phyloP scores from a whole-genome alignment of 1,140 invertebrate species.

The Drosophila kohkoa region DNA sequence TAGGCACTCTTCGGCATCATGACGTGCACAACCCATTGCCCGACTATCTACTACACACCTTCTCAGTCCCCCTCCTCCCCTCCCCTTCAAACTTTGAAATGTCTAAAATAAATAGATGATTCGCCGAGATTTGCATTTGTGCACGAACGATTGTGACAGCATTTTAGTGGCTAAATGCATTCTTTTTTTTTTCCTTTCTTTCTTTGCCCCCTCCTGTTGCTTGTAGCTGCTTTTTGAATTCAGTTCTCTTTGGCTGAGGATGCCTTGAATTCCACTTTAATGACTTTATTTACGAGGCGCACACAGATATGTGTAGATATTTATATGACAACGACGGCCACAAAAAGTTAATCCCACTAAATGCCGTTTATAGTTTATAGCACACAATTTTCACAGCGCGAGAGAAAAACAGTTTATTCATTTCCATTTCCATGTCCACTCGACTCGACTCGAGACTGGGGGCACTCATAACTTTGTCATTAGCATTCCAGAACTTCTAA shows the following conservation, averaged over 20 bases:
- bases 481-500: not conserved
- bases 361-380: conserved; percentile 81
- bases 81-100: conserved; percentile 25
- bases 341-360: conserved; percentile 82
- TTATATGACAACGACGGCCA: conserved; percentile 69
- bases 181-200: conserved; percentile 15
- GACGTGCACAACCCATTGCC: conserved; percentile 44
- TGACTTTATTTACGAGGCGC: conserved; percentile 78
- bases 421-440: conserved; percentile 9
- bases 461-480: conserved; percentile 14
- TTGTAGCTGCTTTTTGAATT: conserved; percentile 37
- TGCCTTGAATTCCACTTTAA: conserved; percentile 72
- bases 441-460: not conserved
- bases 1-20: conserved; percentile 46
- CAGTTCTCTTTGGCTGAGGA: conserved; percentile 28
- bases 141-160: conserved; percentile 28
- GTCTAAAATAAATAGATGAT: conserved; percentile 38
- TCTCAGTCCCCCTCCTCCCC: not conserved
- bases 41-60: not conserved
- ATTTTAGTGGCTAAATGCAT: conserved; percentile 35
- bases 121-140: conserved; percentile 31
- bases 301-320: conserved; percentile 58
- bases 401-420: conserved; percentile 13
- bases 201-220: not conserved
- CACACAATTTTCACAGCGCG: conserved; percentile 40